Percentiles rank a stretch among this genome's conserved stretches.
Evolutionary conservation across 2,113 vertebrate species (phyloP).

Genomic region (Stercorarius parasiticus): DNA sequence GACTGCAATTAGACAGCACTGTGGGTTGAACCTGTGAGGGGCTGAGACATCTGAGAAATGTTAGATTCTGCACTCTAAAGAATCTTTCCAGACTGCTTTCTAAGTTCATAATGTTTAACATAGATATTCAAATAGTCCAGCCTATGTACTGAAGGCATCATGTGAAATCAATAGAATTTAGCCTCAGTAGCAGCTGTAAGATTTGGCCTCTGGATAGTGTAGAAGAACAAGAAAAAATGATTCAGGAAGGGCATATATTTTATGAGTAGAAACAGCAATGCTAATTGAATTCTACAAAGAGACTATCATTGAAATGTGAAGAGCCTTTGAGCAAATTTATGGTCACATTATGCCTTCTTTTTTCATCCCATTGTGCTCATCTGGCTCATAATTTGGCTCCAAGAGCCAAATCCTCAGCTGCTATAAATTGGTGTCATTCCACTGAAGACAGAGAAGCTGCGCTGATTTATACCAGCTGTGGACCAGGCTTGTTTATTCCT

Average conservation of each 20-base stretch:
- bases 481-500: background rate
- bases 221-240: constrained; percentile 14
- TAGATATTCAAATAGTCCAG: background rate
- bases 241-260: constrained; percentile 31
- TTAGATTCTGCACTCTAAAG: background rate
- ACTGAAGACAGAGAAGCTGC: background rate
- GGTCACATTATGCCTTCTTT: constrained; percentile 33
- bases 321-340: constrained; percentile 54
- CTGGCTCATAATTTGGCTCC: constrained; percentile 43
- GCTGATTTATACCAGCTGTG: constrained; percentile 44
- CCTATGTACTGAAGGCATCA: background rate
- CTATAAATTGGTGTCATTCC: constrained; percentile 31
- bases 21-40: background rate
- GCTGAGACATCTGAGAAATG: background rate
- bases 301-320: constrained; percentile 42
- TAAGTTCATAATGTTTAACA: background rate
- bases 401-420: constrained; percentile 40
- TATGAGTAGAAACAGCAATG: constrained; percentile 39
- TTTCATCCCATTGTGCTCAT: constrained; percentile 49
- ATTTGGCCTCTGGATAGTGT: constrained; percentile 15
- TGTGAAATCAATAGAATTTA: constrained; percentile 15
- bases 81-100: background rate
- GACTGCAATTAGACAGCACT: background rate
- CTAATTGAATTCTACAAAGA: constrained; percentile 60
- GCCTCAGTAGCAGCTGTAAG: constrained; percentile 26